Evolutionary conservation across 2,888 invertebrate species (phyloP).

Genomic region (Pasiphila rectangulata): DNA sequence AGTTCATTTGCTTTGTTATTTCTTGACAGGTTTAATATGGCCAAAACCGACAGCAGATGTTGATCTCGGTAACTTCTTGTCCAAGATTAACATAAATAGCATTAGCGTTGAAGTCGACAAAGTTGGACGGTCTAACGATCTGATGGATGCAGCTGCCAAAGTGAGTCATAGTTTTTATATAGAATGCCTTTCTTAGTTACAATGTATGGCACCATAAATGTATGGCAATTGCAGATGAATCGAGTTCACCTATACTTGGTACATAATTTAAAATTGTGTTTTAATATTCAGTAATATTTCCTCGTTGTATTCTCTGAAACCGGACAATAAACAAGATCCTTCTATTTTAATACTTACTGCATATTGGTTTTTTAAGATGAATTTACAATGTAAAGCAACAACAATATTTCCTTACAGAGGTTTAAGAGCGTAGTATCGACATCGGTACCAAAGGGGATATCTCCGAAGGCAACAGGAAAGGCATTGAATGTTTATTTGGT

Average conservation of each 20-base stretch:
- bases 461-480: conserved; percentile 61
- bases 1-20: neutral
- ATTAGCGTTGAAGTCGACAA: conserved; percentile 70
- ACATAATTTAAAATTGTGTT: too few relatives aligned
- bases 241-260: too few relatives aligned
- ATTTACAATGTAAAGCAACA: too few relatives aligned
- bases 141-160: conserved; percentile 54
- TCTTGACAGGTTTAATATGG: conserved; percentile 78
- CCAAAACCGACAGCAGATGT: conserved; percentile 83
- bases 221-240: too few relatives aligned
- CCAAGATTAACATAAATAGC: conserved; percentile 71
- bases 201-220: too few relatives aligned
- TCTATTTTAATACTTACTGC: too few relatives aligned
- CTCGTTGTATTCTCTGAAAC: too few relatives aligned
- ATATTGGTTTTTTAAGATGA: too few relatives aligned
- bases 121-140: conserved; percentile 49
- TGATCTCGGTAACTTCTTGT: conserved; percentile 76
- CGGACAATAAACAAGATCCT: too few relatives aligned
- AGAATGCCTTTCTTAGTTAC: too few relatives aligned
- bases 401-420: conserved; percentile 59
- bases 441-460: conserved; percentile 50
- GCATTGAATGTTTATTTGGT: conserved; percentile 49
- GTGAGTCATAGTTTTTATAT: conserved; percentile 39
- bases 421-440: conserved; percentile 49
- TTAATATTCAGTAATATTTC: too few relatives aligned